Conservation (phyloP, 92 coral and sea anemone species). For the Montipora capitata region DNA sequence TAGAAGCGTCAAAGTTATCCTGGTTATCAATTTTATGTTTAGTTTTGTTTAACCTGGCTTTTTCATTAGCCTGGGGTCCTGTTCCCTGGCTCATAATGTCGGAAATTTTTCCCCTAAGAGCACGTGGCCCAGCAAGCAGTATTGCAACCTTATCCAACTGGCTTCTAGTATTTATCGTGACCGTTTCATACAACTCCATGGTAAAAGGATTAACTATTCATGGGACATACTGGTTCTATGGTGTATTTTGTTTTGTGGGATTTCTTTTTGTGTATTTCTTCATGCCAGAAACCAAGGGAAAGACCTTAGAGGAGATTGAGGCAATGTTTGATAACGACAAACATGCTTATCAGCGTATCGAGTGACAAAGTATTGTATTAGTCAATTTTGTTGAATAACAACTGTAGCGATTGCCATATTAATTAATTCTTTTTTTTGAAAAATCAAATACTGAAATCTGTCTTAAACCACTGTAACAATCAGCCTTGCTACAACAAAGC, state of each 20-base stretch:
- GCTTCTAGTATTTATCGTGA: conserved; percentile 77
- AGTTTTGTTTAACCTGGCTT: conserved; percentile 68
- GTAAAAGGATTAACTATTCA: conserved; percentile 67
- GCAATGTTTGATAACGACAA: background rate
- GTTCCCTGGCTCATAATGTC: conserved; percentile 94
- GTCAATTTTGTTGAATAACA: too few species aligned
- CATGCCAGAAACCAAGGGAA: conserved; percentile 94
- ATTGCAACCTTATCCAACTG: conserved; percentile 75
- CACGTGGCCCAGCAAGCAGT: conserved; percentile 88
- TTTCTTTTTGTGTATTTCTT: conserved; percentile 73
- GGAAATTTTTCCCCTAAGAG: conserved; percentile 86
- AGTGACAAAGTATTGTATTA: too few species aligned
- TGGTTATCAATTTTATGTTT: conserved; percentile 80
- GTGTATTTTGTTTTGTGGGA: conserved; percentile 68
- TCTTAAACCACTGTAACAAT: too few species aligned
- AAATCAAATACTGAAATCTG: too few species aligned
- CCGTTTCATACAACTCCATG: conserved; percentile 75
- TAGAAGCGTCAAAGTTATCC: conserved; percentile 72
- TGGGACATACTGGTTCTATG: conserved; percentile 93
- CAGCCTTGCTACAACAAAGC: too few species aligned
- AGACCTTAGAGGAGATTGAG: conserved; percentile 90
- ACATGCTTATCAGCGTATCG: background rate
- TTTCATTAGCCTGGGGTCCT: conserved; percentile 93
- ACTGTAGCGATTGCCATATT: too few species aligned
- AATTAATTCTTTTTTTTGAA: too few species aligned